These are phyloP conservation scores for Drosophila pandora DNA, from an alignment of 1,140 invertebrate species.

Conservation along the genomic window DNA sequence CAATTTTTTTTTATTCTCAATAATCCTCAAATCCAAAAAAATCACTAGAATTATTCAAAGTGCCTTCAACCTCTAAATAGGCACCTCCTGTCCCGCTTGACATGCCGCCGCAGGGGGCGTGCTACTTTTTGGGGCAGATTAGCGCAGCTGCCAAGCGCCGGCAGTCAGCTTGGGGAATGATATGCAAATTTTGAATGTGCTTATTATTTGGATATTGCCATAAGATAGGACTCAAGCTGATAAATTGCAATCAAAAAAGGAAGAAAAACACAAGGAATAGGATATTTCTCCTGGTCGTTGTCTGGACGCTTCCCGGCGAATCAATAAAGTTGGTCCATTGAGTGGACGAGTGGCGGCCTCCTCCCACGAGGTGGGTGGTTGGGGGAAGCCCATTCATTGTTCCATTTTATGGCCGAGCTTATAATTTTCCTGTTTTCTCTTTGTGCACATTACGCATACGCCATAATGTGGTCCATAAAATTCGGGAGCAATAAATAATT, in stretches of 20 bases:
- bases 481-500: slow-evolving; percentile 50
- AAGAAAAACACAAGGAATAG: neutral
- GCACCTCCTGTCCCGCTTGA: slow-evolving; percentile 25
- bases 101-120: slow-evolving; percentile 21
- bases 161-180: slow-evolving; percentile 14
- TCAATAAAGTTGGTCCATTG: slow-evolving; percentile 24
- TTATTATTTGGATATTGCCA: slow-evolving; percentile 38
- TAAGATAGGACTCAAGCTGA: slow-evolving; percentile 32
- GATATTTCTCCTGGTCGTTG: slow-evolving; percentile 5
- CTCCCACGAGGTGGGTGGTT: neutral
- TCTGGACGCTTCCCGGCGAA: slow-evolving; percentile 17
- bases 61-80: neutral
- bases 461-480: slow-evolving; percentile 50
- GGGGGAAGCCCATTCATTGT: slow-evolving; percentile 23
- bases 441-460: slow-evolving; percentile 61
- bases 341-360: slow-evolving; percentile 1
- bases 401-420: slow-evolving; percentile 40
- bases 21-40: too few relatives aligned
- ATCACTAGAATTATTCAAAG: neutral
- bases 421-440: slow-evolving; percentile 30
- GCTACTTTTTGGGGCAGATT: slow-evolving; percentile 60
- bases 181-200: slow-evolving; percentile 47
- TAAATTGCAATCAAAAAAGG: slow-evolving; percentile 35
- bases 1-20: too few relatives aligned
- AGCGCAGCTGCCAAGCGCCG: slow-evolving; percentile 57